Evolutionary conservation across 2,797 vertebrate genomes (phyloP).

Genomic region (Otolemur crassicaudatus): DNA sequence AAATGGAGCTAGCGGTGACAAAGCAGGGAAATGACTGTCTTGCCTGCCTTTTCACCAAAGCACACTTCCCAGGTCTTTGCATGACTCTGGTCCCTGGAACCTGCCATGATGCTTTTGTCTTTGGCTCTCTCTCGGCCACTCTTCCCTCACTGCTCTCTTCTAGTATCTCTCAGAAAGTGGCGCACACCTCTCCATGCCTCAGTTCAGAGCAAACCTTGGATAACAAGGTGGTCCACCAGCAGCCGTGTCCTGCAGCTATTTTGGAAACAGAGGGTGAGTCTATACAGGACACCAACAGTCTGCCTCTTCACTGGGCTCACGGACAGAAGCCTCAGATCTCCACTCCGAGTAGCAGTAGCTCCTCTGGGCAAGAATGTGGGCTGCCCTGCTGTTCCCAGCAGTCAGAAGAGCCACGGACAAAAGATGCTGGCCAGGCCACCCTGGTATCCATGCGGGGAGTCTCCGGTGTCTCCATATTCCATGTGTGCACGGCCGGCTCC

Average conservation of each 20-base stretch:
- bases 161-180: neutral
- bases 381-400: constrained; percentile 61
- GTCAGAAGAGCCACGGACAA: constrained; percentile 49
- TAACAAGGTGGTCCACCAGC: neutral
- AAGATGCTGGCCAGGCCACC: neutral
- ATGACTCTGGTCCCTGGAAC: constrained; percentile 44
- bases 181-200: neutral
- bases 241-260: neutral
- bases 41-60: neutral
- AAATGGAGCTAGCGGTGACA: constrained; percentile 41
- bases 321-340: constrained; percentile 65
- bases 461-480: neutral
- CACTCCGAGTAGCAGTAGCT: neutral
- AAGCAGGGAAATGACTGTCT: neutral
- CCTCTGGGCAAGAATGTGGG: neutral
- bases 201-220: constrained; percentile 3
- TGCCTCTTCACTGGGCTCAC: neutral
- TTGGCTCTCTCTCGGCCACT: neutral
- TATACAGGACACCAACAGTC: constrained; percentile 57
- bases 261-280: neutral
- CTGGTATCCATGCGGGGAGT: accelerated
- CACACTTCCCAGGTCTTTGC: constrained; percentile 78
- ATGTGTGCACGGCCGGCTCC: neutral
- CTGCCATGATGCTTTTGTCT: constrained; percentile 19
- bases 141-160: neutral